Base-by-base conservation (phyloP, 2,888 invertebrate genomes). In the Lamellibrachia columna region DNA sequence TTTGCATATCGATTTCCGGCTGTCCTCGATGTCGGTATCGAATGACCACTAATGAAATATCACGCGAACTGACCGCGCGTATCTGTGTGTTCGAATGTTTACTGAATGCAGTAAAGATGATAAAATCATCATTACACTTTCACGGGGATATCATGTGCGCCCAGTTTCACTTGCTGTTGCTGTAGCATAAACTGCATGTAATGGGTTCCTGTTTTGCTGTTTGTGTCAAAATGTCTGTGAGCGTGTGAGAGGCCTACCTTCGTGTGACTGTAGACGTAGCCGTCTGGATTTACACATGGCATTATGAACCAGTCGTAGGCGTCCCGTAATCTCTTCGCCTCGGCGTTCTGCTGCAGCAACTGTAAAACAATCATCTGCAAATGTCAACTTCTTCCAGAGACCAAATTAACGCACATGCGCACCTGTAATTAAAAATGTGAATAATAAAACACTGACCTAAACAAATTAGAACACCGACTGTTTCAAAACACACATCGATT, bases 221-320 rank as follows among this genome's bases (percentile, higher is more conserved):
- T 75, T 75, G 75, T 75, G 22, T n/a, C 6, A 75, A 8, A 58
- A 58, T 15, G 8, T 8, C 11, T 0, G 58, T 2, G 58, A 58
- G 58, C 58, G 58, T 11, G 58, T 15, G 58, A 92, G 75, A 75
- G 4, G 28, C 91, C 92, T 92, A 95, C 95, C 93, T 93, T 97
- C 4, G 93, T 93, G 92, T 92, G 92, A 9, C 95, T 95, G 93
- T 94, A 95, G 11, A 93, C 94, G 91, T 95, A 95, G 90, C 95
- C 95, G 92, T 95, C 95, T 2, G 95, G 95, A 93, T 95, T 96
- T 55, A 95, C 94, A 4, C 95, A 92, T 22, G 95, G 95, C 28
- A 95, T 93, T n/a, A 96, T 94, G 95, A 98, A 98, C 95, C 98
- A 98, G 95, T 98, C 97, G 53, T 97, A 97, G 52, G 97, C 96